A percentile compares a stretch with the other conserved stretches of the same genome.
Evolutionary conservation across 2,113 vertebrate species (phyloP).

Genomic region (Todiramphus saurophagus): DNA sequence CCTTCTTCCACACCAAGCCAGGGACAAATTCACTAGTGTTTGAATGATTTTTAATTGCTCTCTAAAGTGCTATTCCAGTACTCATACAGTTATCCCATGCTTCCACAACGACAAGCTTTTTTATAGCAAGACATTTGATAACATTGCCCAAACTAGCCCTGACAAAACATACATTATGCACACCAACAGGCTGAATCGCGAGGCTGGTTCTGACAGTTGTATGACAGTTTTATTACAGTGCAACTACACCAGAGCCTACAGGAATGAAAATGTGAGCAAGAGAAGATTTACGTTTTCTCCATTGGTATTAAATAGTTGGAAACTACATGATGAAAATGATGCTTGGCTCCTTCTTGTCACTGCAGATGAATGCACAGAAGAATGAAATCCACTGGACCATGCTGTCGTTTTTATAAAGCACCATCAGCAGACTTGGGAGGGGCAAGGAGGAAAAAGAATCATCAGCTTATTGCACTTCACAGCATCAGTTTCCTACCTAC

Average conservation of each 20-base stretch:
- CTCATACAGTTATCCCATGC: background rate
- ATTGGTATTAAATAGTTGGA: background rate
- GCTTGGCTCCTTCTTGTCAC: background rate
- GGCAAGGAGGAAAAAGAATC: background rate
- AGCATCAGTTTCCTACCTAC: background rate
- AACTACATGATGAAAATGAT: background rate
- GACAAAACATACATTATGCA: background rate
- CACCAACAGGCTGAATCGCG: background rate
- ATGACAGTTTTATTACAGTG: background rate
- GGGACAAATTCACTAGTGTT: background rate
- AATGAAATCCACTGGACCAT: background rate
- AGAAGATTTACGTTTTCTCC: background rate
- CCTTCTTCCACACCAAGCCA: background rate
- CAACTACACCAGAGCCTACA: background rate
- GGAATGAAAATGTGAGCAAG: background rate
- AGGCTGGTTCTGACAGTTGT: background rate
- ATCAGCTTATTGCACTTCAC: background rate
- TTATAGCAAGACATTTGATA: background rate
- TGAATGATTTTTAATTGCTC: background rate
- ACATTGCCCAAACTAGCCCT: background rate
- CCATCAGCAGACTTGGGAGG: background rate
- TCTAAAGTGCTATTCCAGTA: background rate
- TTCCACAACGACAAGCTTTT: background rate
- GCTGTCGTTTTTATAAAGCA: background rate
- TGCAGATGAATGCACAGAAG: background rate